These are phyloP conservation scores for Sparidentex hasta DNA, from an alignment of 2,797 vertebrate genomes.

Conservation along the genomic window DNA sequence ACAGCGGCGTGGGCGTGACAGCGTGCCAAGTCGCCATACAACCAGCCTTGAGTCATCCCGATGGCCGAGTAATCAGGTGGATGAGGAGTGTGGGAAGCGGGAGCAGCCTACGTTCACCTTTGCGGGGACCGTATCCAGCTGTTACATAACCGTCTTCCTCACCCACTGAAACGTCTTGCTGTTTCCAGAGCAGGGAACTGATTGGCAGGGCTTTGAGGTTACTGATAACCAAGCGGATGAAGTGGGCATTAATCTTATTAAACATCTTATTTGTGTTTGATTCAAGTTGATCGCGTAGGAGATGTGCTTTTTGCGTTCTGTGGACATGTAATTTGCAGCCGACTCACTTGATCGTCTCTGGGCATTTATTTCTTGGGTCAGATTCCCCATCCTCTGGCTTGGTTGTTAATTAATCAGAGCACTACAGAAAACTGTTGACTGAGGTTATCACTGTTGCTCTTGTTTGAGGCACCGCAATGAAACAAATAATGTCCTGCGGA, in stretches of 20 bases:
- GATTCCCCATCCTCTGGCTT: not conserved
- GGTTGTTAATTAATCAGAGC: slow-evolving; percentile 47
- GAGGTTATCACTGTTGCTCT: slow-evolving; percentile 40
- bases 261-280: slow-evolving; percentile 7
- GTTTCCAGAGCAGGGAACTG: slow-evolving; percentile 15
- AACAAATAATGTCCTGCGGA: slow-evolving; percentile 13
- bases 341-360: not conserved
- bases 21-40: slow-evolving; percentile 57
- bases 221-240: slow-evolving; percentile 10
- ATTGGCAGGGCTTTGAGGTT: slow-evolving; percentile 40
- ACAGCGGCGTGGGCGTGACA: slow-evolving; percentile 60
- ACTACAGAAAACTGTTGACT: slow-evolving; percentile 22
- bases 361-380: slow-evolving; percentile 31
- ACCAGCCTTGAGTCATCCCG: slow-evolving; percentile 66
- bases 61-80: slow-evolving; percentile 63
- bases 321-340: slow-evolving; percentile 11
- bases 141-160: slow-evolving; percentile 49
- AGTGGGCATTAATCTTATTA: slow-evolving; percentile 5
- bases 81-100: slow-evolving; percentile 56
- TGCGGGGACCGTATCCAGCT: slow-evolving; percentile 24
- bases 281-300: not conserved
- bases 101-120: slow-evolving; percentile 57
- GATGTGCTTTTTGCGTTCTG: slow-evolving; percentile 2
- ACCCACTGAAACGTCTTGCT: slow-evolving; percentile 9
- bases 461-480: slow-evolving; percentile 16